These are phyloP conservation scores for Acropternis orthonyx DNA, from an alignment of 2,797 vertebrate species.

Conservation along the genomic window DNA sequence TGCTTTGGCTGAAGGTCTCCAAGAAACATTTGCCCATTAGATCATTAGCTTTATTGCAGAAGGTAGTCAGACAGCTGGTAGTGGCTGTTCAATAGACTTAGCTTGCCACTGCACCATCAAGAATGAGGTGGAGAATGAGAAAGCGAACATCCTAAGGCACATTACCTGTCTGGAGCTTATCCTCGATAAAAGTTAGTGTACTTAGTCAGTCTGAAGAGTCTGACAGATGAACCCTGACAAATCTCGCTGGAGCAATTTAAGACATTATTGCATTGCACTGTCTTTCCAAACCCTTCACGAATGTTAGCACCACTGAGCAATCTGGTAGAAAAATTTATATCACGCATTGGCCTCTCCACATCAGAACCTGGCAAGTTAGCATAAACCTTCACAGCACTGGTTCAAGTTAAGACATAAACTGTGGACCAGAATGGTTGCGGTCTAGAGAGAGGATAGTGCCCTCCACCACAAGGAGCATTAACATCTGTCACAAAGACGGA, in stretches of 20 bases:
- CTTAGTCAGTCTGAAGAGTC: not conserved
- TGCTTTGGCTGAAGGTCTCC: conserved; percentile 17
- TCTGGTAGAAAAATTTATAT: not conserved
- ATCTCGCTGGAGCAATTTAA: conserved; percentile 29
- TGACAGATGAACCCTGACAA: conserved; percentile 46
- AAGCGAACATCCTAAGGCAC: conserved; percentile 34
- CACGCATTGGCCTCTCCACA: not conserved
- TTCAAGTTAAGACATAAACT: not conserved
- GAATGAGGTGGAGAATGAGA: not conserved
- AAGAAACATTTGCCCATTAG: conserved; percentile 35
- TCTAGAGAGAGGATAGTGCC: not conserved
- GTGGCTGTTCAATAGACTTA: not conserved
- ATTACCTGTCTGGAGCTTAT: conserved; percentile 40
- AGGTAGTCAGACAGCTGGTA: conserved; percentile 19
- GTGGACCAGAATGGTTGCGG: not conserved
- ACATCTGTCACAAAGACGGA: not conserved
- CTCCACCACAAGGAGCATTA: not conserved
- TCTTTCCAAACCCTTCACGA: not conserved
- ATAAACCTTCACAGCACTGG: not conserved
- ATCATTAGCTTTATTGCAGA: conserved; percentile 34
- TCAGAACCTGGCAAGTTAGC: not conserved
- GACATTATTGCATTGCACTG: not conserved
- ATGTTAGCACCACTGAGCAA: not conserved
- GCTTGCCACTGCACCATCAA: not conserved
- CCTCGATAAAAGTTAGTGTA: not conserved